Evolutionary conservation across 1,140 invertebrate genomes (phyloP), one percentile per base, ranked within the genome.

Genomic region (Melipona quadrifasciata): DNA sequence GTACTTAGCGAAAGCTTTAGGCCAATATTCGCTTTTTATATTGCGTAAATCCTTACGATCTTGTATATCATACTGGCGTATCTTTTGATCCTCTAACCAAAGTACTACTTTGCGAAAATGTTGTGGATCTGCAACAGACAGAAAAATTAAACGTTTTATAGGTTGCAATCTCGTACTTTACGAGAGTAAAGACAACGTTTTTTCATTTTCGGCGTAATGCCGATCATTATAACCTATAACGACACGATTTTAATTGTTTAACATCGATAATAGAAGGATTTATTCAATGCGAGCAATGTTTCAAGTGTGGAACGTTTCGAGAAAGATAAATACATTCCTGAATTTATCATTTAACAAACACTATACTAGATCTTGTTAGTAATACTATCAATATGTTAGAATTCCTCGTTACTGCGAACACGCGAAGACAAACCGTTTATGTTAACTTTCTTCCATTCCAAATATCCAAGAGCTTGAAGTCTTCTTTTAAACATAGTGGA

Each of bases 11-110:
- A 97, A 98, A 24, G 95, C 95, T 90, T 96, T 95, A 47, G 95
- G 94, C 98, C 98, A 99, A 12, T 95, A 93, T 27, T 94, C 89
- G 31, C 95, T 95, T 74, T 95, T 93, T 12, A 97, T 96, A 84
- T 97, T 95, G 72, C 97, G 95, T 34, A 99, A 92, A 2, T 94
- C 95, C 85, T 96, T 96, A 39, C 98, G 95, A 83, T 98, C 97
- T 93, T 99, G 97, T 82, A 98, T 97, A 90, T 97, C 97, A 90
- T 98, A 98, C 90, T 97, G 96, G 27, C 98, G 96, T 88, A 99
- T 99, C 95, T 98, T 99, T 93, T 99, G 98, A 93, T 99, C 98
- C 95, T 99, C 99, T 47, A 99, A 92, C 99, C 99, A 99, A 2
- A 97, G 92, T 31, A 99, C 95, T 53, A 98, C 95, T 90, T 96